These are phyloP conservation scores for Calliopsis andreniformis DNA, from an alignment of 1,140 invertebrate genomes.

Conservation along the genomic window DNA sequence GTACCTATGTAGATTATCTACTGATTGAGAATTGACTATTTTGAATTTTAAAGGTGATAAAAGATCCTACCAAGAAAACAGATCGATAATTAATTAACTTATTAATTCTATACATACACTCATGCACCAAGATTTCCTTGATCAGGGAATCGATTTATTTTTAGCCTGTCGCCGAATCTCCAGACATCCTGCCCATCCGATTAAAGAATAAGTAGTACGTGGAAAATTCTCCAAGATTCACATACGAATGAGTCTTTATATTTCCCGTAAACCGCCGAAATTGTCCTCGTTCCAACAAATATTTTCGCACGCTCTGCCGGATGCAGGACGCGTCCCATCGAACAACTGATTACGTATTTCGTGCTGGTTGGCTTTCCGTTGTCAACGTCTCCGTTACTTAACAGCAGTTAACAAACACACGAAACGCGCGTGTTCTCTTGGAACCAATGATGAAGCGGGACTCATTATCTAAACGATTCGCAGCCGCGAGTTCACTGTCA, in stretches of 20 bases:
- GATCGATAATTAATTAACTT: too few relatives aligned
- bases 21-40: too few relatives aligned
- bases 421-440: too few relatives aligned
- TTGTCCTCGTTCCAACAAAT: not conserved
- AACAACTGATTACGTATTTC: constrained; percentile 24
- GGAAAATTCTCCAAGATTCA: not conserved
- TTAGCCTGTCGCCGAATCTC: too few relatives aligned
- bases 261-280: not conserved
- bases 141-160: too few relatives aligned
- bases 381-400: constrained; percentile 4
- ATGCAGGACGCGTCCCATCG: constrained; percentile 1
- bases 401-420: not conserved
- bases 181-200: too few relatives aligned
- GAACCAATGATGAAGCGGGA: not conserved
- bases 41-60: too few relatives aligned
- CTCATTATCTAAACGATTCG: constrained; percentile 35
- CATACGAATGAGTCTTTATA: not conserved
- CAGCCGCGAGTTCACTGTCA: constrained; percentile 2
- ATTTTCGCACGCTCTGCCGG: constrained; percentile 26
- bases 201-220: too few relatives aligned
- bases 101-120: too few relatives aligned
- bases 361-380: constrained; percentile 13
- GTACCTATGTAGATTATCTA: too few relatives aligned
- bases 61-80: too few relatives aligned
- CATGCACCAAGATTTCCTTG: too few relatives aligned